Conservation (phyloP, 1,140 invertebrate species). For the Neodiprion virginianus region DNA sequence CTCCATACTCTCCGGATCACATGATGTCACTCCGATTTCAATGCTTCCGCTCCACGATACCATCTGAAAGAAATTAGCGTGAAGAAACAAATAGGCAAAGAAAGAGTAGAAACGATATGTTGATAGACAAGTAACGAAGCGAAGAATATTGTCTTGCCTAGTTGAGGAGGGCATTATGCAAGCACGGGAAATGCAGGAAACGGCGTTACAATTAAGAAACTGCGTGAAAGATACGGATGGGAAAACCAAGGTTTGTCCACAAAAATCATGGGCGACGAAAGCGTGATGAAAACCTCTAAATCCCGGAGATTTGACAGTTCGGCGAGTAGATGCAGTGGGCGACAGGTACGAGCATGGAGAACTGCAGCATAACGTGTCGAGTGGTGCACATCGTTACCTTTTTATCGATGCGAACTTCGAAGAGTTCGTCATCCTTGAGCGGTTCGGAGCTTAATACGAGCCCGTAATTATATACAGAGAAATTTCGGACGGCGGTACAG, state of each 20-base stretch:
- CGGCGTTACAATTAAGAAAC: conserved; percentile 8
- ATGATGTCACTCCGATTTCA: conserved; percentile 89
- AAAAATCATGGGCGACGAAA: background rate
- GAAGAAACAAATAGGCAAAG: background rate
- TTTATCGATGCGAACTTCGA: conserved; percentile 88
- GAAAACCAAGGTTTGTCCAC: too few relatives aligned
- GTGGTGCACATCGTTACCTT: conserved; percentile 68
- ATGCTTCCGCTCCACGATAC: conserved; percentile 90
- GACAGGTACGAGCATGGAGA: too few relatives aligned
- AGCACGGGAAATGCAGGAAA: conserved; percentile 9
- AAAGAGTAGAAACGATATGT: conserved; percentile 22
- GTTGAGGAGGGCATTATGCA: background rate
- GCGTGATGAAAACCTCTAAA: background rate
- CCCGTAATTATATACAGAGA: conserved; percentile 83
- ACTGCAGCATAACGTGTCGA: background rate
- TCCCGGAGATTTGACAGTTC: too few relatives aligned
- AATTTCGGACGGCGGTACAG: conserved; percentile 80
- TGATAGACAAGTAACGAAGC: conserved; percentile 6
- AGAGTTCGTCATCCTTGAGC: conserved; percentile 82
- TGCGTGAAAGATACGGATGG: conserved; percentile 18
- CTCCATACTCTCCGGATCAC: conserved; percentile 81
- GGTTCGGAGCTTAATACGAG: conserved; percentile 85
- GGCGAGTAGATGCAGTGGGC: too few relatives aligned
- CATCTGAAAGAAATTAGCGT: conserved; percentile 59
- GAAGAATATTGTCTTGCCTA: conserved; percentile 3